Percentiles rank a stretch among this genome's conserved stretches.
These are phyloP conservation scores for Phasia obesa DNA, from an alignment of 2,888 invertebrate genomes.

Conservation along the genomic window DNA sequence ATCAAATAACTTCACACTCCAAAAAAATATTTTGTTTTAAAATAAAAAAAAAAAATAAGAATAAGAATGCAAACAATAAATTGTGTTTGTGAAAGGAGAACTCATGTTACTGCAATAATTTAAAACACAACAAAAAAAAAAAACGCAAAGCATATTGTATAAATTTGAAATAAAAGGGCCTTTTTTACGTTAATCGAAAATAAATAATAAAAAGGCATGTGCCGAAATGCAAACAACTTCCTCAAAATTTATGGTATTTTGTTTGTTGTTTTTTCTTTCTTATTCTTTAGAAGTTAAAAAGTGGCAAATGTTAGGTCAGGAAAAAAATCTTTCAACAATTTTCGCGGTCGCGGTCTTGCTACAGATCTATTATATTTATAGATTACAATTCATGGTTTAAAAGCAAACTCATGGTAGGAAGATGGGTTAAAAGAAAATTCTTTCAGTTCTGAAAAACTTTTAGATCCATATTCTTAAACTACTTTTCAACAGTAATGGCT, in stretches of 20 bases:
- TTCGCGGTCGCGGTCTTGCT: too few species aligned
- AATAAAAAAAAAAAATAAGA: not conserved
- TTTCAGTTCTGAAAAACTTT: too few species aligned
- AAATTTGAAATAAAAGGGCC: conserved; percentile 20
- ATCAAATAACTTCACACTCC: conserved; percentile 52
- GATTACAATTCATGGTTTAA: too few species aligned
- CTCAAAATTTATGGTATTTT: conserved; percentile 45
- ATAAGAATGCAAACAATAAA: conserved; percentile 20
- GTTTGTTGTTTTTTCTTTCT: not conserved
- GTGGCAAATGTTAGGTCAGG: not conserved
- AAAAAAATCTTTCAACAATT: too few species aligned
- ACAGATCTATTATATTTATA: too few species aligned
- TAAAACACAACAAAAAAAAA: not conserved
- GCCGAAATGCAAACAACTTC: conserved; percentile 66
- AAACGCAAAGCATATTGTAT: conserved; percentile 2
- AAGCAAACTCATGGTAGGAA: too few species aligned
- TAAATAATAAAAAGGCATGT: conserved; percentile 61
- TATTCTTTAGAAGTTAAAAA: not conserved
- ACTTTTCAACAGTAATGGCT: too few species aligned
- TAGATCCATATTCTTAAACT: too few species aligned
- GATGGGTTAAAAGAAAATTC: too few species aligned
- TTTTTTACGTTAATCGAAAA: conserved; percentile 21
- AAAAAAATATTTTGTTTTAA: conserved; percentile 9
- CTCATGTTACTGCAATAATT: conserved; percentile 14
- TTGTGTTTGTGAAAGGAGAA: conserved; percentile 6